phyloP scores from a whole-genome alignment of 2,888 invertebrate species.

The Cosmorhoe ocellata region DNA sequence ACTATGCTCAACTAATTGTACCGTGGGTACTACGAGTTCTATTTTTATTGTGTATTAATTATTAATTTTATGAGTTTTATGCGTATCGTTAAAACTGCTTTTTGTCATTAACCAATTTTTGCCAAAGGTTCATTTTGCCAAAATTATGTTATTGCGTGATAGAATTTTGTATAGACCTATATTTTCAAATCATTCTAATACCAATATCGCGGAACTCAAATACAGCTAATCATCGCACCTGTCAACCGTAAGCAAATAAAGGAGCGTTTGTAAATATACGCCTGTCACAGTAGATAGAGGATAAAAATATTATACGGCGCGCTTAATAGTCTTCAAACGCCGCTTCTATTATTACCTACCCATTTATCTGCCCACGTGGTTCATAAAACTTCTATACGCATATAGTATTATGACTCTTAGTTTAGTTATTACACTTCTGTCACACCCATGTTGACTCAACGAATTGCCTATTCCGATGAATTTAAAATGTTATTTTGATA shows the following conservation, averaged over 20 bases:
- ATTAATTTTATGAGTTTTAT: no score
- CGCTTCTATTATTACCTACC: no score
- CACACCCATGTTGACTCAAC: slow-evolving; percentile 22
- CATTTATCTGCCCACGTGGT: no score
- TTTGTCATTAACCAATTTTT: no score
- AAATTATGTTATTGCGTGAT: no score
- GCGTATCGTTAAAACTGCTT: no score
- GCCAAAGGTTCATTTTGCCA: no score
- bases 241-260: slow-evolving; percentile 48
- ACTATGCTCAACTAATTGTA: no score
- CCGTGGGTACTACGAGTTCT: no score
- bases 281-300: slow-evolving; percentile 16
- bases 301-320: not conserved
- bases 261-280: slow-evolving; percentile 53
- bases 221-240: slow-evolving; percentile 53
- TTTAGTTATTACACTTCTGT: slow-evolving; percentile 47
- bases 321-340: not conserved
- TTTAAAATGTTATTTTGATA: slow-evolving; percentile 33
- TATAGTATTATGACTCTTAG: slow-evolving; percentile 30
- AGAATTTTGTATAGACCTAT: no score
- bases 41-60: no score
- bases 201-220: slow-evolving; percentile 47
- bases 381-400: not conserved
- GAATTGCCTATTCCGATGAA: slow-evolving; percentile 28
- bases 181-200: no score